These are phyloP conservation scores for silkworm (Bombyx mori) DNA, from an alignment of 1,140 invertebrate species.

Conservation along the genomic window ASM3026992v2 NC_085112.1:5559001-5559500, in stretches of 20 bases:
- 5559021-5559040: conserved; percentile 27
- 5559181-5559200: conserved; percentile 48
- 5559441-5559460: conserved; percentile 22
- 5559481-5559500: conserved; percentile 32
- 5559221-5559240: conserved; percentile 34
- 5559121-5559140: conserved; percentile 38
- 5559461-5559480: conserved; percentile 27
- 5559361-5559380: conserved; percentile 29
- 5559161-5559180: conserved; percentile 36
- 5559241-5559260: conserved; percentile 18
- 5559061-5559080: conserved; percentile 27
- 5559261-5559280: conserved; percentile 16
- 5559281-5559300: conserved; percentile 31
- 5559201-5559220: conserved; percentile 47
- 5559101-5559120: conserved; percentile 34
- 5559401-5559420: conserved; percentile 44
- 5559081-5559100: conserved; percentile 20
- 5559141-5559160: conserved; percentile 34
- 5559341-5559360: conserved; percentile 44
- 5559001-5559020: conserved; percentile 16
- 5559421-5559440: conserved; percentile 17
- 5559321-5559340: conserved; percentile 49
- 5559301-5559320: conserved; percentile 33
- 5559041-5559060: conserved; percentile 34
- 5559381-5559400: conserved; percentile 39